Conservation (phyloP, 2,113 vertebrate species). For the Poeciliopsis turrubarensis region DNA sequence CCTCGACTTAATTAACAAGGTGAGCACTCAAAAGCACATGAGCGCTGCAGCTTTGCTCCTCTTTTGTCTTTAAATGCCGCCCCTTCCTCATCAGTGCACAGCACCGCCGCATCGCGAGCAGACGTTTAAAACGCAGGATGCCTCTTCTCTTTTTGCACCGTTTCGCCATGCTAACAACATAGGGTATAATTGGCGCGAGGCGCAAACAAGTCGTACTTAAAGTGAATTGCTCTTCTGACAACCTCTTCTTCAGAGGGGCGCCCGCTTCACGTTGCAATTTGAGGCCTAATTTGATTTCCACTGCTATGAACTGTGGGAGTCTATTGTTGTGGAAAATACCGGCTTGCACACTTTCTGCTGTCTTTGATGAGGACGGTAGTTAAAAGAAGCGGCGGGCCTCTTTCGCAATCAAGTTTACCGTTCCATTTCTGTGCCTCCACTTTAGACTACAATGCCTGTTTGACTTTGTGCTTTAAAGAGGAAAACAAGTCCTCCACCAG, state of each 20-base stretch:
- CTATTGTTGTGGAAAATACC: slow-evolving; percentile 45
- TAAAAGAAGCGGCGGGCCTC: slow-evolving; percentile 34
- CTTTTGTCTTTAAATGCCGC: slow-evolving; percentile 21
- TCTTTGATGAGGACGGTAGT: slow-evolving; percentile 44
- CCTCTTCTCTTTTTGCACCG: not conserved
- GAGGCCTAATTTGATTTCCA: slow-evolving; percentile 64
- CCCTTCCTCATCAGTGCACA: slow-evolving; percentile 10
- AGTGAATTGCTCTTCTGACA: slow-evolving; percentile 57
- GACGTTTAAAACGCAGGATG: not conserved
- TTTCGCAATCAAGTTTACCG: slow-evolving; percentile 18
- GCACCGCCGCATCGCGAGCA: not conserved
- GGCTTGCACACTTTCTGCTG: slow-evolving; percentile 65
- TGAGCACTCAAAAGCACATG: slow-evolving; percentile 11
- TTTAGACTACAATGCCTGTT: slow-evolving; percentile 59
- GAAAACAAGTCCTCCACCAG: slow-evolving; percentile 43
- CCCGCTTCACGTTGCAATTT: slow-evolving; percentile 56
- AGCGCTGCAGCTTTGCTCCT: not conserved
- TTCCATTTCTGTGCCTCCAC: slow-evolving; percentile 2
- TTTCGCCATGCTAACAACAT: slow-evolving; percentile 57
- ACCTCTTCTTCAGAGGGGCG: slow-evolving; percentile 15
- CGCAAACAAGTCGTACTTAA: slow-evolving; percentile 58
- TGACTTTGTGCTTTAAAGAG: slow-evolving; percentile 47
- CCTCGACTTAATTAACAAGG: slow-evolving; percentile 54
- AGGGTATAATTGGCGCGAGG: slow-evolving; percentile 55
- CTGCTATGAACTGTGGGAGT: slow-evolving; percentile 52